Percentiles rank a stretch among this genome's conserved stretches.
Conservation (phyloP, 2,113 vertebrate genomes). For the Turnix velox region DNA sequence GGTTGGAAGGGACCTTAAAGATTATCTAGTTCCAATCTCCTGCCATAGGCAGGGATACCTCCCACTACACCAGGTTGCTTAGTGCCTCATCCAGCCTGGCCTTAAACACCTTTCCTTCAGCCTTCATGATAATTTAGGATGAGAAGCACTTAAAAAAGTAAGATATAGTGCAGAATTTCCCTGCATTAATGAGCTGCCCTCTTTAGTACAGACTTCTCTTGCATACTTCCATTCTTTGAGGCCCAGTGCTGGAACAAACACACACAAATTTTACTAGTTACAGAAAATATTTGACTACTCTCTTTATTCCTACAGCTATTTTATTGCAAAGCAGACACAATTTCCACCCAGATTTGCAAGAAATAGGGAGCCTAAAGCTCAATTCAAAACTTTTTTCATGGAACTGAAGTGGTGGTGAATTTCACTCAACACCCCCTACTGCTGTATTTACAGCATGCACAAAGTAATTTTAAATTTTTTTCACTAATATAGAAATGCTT, state of each 20-base stretch:
- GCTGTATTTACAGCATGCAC: neutral
- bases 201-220: neutral
- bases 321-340: neutral
- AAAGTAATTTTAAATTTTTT: neutral
- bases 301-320: neutral
- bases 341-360: neutral
- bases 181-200: neutral
- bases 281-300: slow-evolving; percentile 20
- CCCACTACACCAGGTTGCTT: no score
- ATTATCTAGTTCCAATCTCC: no score
- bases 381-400: slow-evolving; percentile 12
- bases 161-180: no score
- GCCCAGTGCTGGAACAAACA: slow-evolving; percentile 41
- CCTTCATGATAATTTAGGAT: neutral
- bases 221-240: neutral
- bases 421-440: neutral
- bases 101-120: neutral
- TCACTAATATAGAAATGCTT: neutral
- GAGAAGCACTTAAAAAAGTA: neutral
- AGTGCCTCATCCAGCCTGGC: no score
- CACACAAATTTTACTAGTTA: slow-evolving; percentile 51
- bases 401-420: neutral
- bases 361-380: neutral
- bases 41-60: no score
- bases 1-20: no score